Conservation (phyloP, 2,113 vertebrate species). For the Carollia perspicillata region DNA sequence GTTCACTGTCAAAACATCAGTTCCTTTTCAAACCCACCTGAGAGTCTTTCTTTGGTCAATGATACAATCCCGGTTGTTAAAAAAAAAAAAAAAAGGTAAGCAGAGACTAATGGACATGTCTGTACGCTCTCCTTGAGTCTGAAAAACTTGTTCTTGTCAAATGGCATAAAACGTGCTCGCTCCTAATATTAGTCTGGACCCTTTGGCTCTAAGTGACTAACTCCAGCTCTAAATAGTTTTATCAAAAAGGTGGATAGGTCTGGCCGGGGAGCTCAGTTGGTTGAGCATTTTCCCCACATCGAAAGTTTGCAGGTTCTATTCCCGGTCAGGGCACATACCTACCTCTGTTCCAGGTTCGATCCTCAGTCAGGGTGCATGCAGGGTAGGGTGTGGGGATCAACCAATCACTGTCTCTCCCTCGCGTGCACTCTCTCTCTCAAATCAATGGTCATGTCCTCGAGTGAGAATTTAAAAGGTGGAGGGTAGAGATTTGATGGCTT, state of each 20-base stretch:
- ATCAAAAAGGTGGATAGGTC: neutral
- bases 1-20: neutral
- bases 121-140: neutral
- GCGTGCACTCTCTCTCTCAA: neutral
- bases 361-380: too few relatives aligned
- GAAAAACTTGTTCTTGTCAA: neutral
- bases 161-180: neutral
- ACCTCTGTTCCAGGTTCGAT: neutral
- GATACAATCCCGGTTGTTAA: neutral
- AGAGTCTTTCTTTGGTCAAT: neutral
- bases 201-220: neutral
- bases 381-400: neutral
- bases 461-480: neutral
- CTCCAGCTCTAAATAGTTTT: neutral
- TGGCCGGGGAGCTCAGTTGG: neutral
- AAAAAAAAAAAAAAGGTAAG: neutral
- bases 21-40: neutral
- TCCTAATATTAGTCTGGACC: neutral
- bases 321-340: neutral
- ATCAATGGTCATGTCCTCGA: neutral
- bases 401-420: neutral
- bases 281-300: neutral
- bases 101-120: neutral
- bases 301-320: neutral
- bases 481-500: neutral